Base-by-base conservation (phyloP, 37 sponge, comb jelly and placozoan species). In the Cladorhizidae sp. region DNA sequence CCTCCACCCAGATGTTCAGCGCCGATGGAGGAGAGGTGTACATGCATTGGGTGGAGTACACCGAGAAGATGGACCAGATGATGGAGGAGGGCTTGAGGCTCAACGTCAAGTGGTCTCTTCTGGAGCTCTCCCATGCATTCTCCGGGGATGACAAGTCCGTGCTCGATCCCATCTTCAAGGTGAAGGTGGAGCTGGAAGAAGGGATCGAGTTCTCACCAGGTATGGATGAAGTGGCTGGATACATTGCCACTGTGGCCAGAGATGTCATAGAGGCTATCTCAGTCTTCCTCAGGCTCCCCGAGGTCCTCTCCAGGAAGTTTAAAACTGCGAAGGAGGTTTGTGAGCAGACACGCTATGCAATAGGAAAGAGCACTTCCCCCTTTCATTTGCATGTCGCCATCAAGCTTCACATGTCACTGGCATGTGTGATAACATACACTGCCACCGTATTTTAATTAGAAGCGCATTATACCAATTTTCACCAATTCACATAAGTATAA, bases 71-170 rank as follows among this genome's bases (percentile, higher is more conserved):
- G 84, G 99, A 98, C 74, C 78, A 68, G 57, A 89, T 98, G 94
- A 93, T 96, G 51, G 96, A 98, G 77, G 99, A 98, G 87, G 96
- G 96, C 15, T 79, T 93, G 59, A 61, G 96, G 35, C 87, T 98
- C 70, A 98, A 98, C 72, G 90, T 98, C 71, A 98, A 96, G 85
- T 88, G 95, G 91, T 98, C 99, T 0, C 89, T 98, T 14, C 96
- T 96, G 73, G 96, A 94, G 73, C 80, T 98, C 40, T 82, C 90
- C 38, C 65, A 83, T 12, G 95, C 93, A 70, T 89, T 98, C 32
- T 88, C 91, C 52, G 96, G 99, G 22, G 99, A 98, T 79, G 96
- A 95, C 29, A 96, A 94, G 76, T 90, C 96, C 11, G 70, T 89
- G 32, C 90, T 94, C 11, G 87, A 96, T 64, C 99, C 99, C 14